phyloP scores from a whole-genome alignment of 2,113 vertebrate genomes.

The Anseranas semipalmata region DNA sequence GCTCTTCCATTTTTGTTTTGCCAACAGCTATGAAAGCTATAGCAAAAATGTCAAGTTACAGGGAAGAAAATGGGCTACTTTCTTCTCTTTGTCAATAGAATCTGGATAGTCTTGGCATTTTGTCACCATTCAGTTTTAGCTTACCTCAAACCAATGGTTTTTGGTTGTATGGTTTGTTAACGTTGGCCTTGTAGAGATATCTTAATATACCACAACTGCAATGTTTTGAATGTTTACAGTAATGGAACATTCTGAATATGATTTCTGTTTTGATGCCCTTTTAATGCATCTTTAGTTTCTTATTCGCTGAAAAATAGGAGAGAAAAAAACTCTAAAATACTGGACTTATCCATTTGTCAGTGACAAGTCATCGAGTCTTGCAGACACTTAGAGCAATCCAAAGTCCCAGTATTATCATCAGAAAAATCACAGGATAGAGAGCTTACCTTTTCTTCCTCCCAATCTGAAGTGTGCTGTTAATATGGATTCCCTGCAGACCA shows the following conservation, averaged over 20 bases:
- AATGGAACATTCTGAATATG: background rate
- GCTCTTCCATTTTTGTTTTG: conserved; percentile 14
- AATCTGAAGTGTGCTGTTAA: background rate
- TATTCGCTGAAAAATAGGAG: background rate
- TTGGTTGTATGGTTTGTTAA: background rate
- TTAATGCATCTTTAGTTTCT: background rate
- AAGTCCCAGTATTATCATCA: background rate
- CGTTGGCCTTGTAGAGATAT: background rate
- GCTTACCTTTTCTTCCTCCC: background rate
- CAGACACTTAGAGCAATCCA: background rate
- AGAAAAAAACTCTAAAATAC: background rate
- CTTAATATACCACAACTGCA: background rate
- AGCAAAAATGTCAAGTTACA: background rate
- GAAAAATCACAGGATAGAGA: background rate
- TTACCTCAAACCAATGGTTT: background rate
- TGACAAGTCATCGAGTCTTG: background rate
- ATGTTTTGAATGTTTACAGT: background rate
- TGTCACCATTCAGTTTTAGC: background rate
- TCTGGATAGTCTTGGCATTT: background rate
- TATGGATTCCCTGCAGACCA: background rate
- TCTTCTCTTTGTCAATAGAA: background rate
- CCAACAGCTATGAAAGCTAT: background rate
- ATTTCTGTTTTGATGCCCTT: background rate
- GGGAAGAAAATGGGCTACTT: background rate
- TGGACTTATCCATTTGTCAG: background rate